phyloP scores from a whole-genome alignment of 2,888 invertebrate species.

The Clistopyga incitator region DNA sequence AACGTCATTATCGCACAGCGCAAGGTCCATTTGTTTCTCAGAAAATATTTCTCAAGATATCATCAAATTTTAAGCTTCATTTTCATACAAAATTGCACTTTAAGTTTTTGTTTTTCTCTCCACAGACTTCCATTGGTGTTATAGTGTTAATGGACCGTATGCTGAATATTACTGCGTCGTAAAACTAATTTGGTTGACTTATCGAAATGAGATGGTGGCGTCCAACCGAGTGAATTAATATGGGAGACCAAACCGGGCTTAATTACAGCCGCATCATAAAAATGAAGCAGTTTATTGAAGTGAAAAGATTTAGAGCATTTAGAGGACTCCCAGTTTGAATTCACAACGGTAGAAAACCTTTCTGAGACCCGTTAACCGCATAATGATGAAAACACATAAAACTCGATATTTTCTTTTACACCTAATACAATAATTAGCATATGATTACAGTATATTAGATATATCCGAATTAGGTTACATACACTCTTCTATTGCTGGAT shows the following conservation, averaged over 20 bases:
- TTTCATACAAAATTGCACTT: background rate
- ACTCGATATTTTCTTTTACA: constrained; percentile 35
- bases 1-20: constrained; percentile 74
- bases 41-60: constrained; percentile 1
- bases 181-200: constrained; percentile 60
- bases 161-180: constrained; percentile 31
- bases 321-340: constrained; percentile 20
- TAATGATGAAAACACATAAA: constrained; percentile 24
- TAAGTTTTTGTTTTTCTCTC: background rate
- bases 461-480: constrained; percentile 84
- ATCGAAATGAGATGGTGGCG: constrained; percentile 73
- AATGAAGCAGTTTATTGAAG: background rate
- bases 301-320: constrained; percentile 18
- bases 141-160: constrained; percentile 31
- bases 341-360: constrained; percentile 38
- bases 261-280: background rate
- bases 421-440: constrained; percentile 37
- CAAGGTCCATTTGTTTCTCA: constrained; percentile 69
- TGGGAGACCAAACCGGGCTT: constrained; percentile 52
- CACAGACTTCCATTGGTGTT: background rate
- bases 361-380: constrained; percentile 44
- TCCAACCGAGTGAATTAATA: constrained; percentile 71
- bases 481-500: constrained; percentile 83
- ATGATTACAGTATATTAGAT: constrained; percentile 78
- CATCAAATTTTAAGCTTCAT: background rate